Conservation (phyloP, 2,888 invertebrate species). For the Cylindroiulus punctatus region DNA sequence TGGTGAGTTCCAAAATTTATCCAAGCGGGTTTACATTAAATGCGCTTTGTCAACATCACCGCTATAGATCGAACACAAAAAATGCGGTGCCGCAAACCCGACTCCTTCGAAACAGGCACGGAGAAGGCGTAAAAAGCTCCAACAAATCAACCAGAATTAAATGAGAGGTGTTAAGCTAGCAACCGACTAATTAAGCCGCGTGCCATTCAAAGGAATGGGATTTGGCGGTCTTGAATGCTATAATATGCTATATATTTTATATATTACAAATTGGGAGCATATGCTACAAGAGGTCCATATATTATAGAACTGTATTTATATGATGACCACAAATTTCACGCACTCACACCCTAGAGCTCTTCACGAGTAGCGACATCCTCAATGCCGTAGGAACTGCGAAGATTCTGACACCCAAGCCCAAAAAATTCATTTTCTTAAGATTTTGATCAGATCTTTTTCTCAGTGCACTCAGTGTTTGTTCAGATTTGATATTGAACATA, state of each 20-base stretch:
- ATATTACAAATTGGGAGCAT: conserved; percentile 26
- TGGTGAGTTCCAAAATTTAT: no score
- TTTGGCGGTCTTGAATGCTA: not conserved
- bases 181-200: not conserved
- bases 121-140: not conserved
- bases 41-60: not conserved
- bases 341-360: not conserved
- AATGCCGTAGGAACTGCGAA: not conserved
- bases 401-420: not conserved
- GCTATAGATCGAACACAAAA: not conserved
- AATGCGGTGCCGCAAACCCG: not conserved
- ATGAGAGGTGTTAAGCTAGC: not conserved
- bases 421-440: not conserved
- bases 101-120: not conserved
- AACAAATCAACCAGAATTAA: conserved; percentile 5
- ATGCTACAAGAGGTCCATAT: conserved; percentile 14
- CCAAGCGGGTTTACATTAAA: no score
- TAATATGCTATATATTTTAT: conserved; percentile 21
- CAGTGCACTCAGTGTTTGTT: no score
- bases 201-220: conserved; percentile 19
- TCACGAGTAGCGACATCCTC: not conserved
- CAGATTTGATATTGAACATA: no score
- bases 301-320: conserved; percentile 21
- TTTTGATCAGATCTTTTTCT: not conserved
- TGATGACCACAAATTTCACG: not conserved